Conservation (phyloP, 1,140 invertebrate genomes). For the Heliconius himera region DNA sequence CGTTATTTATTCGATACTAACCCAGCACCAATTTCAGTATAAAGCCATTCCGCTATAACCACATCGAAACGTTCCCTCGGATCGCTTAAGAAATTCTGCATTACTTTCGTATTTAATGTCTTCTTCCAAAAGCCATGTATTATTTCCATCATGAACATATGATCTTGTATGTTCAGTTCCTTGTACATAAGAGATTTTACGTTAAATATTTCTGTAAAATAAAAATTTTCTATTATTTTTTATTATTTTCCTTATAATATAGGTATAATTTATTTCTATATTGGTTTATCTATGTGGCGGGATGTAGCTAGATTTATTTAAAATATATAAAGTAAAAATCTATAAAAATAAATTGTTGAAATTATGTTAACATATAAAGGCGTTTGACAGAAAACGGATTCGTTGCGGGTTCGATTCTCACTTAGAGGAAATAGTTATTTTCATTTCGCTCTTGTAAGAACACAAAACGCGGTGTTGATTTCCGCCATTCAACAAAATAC, state of each 20-base stretch:
- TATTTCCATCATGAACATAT: slow-evolving; percentile 15
- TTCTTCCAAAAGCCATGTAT: slow-evolving; percentile 24
- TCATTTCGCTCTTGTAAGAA: too few relatives aligned
- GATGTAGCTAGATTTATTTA: too few relatives aligned
- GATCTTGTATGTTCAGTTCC: slow-evolving; percentile 39
- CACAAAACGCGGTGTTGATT: too few relatives aligned
- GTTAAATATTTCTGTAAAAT: slow-evolving; percentile 40
- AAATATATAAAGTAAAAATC: too few relatives aligned
- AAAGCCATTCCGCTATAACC: slow-evolving; percentile 56
- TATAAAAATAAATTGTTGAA: too few relatives aligned
- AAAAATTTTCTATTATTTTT: neutral
- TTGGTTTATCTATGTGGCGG: too few relatives aligned
- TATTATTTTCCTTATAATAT: neutral
- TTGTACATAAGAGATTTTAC: slow-evolving; percentile 41
- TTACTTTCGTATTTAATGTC: slow-evolving; percentile 33
- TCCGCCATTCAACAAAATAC: too few relatives aligned
- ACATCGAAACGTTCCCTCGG: slow-evolving; percentile 51
- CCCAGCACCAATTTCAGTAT: slow-evolving; percentile 51
- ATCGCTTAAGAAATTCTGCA: slow-evolving; percentile 52
- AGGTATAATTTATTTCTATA: too few relatives aligned
- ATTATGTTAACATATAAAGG: too few relatives aligned
- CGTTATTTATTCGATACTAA: slow-evolving; percentile 33
- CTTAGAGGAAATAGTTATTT: too few relatives aligned
- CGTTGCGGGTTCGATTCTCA: too few relatives aligned
- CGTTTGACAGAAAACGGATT: too few relatives aligned